Base-by-base conservation (phyloP, 2,888 invertebrate genomes). In the Latheticus oryzae region DNA sequence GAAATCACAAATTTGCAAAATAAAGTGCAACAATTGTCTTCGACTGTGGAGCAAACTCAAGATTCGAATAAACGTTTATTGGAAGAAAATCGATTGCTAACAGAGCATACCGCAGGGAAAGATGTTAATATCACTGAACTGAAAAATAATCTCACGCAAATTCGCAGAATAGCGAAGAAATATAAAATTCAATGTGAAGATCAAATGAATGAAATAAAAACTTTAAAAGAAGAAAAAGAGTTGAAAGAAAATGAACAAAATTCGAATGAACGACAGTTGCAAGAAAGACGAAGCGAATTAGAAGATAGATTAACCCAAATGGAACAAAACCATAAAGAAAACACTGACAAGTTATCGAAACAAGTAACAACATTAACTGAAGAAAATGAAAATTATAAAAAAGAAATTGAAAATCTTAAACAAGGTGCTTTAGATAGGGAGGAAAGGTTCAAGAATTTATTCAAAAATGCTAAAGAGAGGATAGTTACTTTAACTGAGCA, bases 151-250 rank as follows among this genome's bases (percentile, higher is more conserved):
- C 65, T 78, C n/a, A 66, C 72, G 1, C 76, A 77, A 61, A 87
- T 93, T 24, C 85, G 92, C 65, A 94, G 92, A 76, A 93, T 97
- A 64, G 97, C 95, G 3, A 91, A 94, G 71, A 94, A 94, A 71
- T 97, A 96, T 76, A 96, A 95, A 77, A 88, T 86, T 5, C 91
- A 90, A 66, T 93, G 85, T 74, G 90, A 91, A 73, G 93, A 93
- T 66, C 80, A 91, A 11, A 81, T 83, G 0, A 89, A 88, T 73
- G 83, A 85, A 8, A 79, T 84, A 11, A 87, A 88, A 62, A 54
- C 65, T 2, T 50, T 77, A 32, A 76, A 75, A 52, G 69, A 73
- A 32, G 71, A 74, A 47, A 64, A 60, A 13, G 73, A 74, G 45
- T 82, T 82, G 61, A 84, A 81, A 63, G 77, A 77, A 47, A 86